phyloP scores from a whole-genome alignment of 2,797 vertebrate genomes.

The Semotilus atromaculatus region DNA sequence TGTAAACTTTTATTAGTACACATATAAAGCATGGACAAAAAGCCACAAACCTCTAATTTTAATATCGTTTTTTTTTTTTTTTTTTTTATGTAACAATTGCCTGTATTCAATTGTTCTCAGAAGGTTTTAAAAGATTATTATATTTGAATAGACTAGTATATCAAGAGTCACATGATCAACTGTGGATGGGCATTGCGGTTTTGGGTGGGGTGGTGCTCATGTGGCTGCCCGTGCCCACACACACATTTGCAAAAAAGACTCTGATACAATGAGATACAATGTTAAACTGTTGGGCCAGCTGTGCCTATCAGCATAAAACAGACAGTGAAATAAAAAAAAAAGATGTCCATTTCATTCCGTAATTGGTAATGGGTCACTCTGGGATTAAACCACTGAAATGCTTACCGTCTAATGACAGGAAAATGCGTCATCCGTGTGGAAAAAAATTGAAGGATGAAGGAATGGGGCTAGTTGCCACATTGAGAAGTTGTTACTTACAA shows the following conservation, averaged over 20 bases:
- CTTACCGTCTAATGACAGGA: background rate
- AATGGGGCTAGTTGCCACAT: slow-evolving; percentile 1
- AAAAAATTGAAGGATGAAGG: background rate
- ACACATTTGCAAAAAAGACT: background rate
- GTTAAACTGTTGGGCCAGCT: background rate
- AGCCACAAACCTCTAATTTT: background rate
- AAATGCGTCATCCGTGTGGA: background rate
- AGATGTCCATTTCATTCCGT: background rate
- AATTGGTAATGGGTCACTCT: background rate
- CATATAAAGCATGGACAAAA: background rate
- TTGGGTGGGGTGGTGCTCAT: background rate
- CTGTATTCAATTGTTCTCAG: background rate
- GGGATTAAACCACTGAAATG: background rate
- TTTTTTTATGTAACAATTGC: background rate
- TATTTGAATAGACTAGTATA: slow-evolving; percentile 5
- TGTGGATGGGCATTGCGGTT: background rate
- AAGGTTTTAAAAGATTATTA: background rate
- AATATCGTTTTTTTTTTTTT: background rate
- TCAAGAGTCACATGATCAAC: slow-evolving; percentile 2
- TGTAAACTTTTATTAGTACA: too few relatives aligned
- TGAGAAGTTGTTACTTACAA: background rate
- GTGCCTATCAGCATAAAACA: background rate
- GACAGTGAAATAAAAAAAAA: too few relatives aligned
- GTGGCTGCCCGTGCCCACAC: slow-evolving; percentile 7
- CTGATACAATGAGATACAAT: background rate